Conservation (phyloP, 2,888 invertebrate genomes). For the Hedya salicella region DNA sequence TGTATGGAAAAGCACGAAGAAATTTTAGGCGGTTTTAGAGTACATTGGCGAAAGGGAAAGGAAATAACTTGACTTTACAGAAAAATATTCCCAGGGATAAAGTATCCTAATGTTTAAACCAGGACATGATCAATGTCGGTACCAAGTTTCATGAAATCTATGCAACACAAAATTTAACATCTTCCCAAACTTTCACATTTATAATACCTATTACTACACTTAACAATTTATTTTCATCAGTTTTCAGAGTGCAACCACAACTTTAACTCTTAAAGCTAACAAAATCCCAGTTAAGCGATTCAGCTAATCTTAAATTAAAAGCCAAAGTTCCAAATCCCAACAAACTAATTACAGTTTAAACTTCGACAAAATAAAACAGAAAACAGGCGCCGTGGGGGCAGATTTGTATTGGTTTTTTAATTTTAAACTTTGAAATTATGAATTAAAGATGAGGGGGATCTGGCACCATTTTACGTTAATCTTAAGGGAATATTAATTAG, state of each 20-base stretch:
- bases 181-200: no score
- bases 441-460: slow-evolving; percentile 32
- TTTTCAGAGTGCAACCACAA: background rate
- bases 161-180: no score
- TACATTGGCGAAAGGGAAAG: no score
- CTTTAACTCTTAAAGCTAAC: background rate
- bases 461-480: slow-evolving; percentile 24
- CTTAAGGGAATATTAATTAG: slow-evolving; percentile 13
- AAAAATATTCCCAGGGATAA: no score
- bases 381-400: slow-evolving; percentile 19
- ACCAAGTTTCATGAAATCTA: no score
- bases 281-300: slow-evolving; percentile 35
- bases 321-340: slow-evolving; percentile 41
- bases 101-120: no score
- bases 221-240: background rate
- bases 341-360: slow-evolving; percentile 44
- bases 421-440: slow-evolving; percentile 37
- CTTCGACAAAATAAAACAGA: slow-evolving; percentile 40
- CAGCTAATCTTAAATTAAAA: slow-evolving; percentile 33
- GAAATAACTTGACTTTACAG: no score
- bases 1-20: no score
- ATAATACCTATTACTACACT: no score
- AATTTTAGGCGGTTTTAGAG: no score
- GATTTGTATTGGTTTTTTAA: slow-evolving; percentile 32
- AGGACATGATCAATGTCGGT: no score